These are phyloP conservation scores for Lichenostomus cassidix DNA, from an alignment of 2,113 vertebrate genomes.

Conservation along the genomic window DNA sequence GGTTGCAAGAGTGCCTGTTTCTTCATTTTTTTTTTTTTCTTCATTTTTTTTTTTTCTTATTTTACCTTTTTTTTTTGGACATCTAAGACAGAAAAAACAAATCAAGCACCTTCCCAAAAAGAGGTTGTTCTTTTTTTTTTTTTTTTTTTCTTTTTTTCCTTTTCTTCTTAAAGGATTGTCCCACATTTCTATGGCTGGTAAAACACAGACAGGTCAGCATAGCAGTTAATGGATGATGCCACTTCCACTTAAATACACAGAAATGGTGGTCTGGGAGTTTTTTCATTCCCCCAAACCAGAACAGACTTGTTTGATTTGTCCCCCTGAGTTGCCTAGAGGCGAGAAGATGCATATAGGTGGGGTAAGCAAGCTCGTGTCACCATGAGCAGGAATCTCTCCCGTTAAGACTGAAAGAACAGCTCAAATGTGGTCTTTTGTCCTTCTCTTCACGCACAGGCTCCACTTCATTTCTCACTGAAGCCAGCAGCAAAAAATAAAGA, in stretches of 20 bases:
- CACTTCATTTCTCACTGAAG: neutral
- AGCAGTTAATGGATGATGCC: conserved; percentile 53
- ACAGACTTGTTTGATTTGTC: conserved; percentile 64
- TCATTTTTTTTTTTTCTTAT: no score
- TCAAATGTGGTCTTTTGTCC: neutral
- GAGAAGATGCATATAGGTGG: conserved; percentile 60
- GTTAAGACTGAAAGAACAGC: neutral
- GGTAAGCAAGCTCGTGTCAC: conserved; percentile 40
- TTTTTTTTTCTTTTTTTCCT: neutral
- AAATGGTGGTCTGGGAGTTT: conserved; percentile 8
- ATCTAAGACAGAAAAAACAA: conserved; percentile 25
- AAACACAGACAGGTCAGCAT: conserved; percentile 34
- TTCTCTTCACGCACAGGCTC: neutral
- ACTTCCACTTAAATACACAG: conserved; percentile 64
- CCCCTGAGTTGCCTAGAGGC: conserved; percentile 78
- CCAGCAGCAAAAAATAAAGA: neutral
- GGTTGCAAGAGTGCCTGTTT: conserved; percentile 15
- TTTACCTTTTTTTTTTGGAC: neutral
- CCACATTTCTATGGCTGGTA: conserved; percentile 68
- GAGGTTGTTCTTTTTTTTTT: neutral
- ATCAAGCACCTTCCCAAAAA: conserved; percentile 42
- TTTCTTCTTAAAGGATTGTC: conserved; percentile 53
- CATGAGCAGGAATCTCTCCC: neutral
- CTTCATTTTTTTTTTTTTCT: neutral
- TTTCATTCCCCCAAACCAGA: conserved; percentile 24